phyloP scores from a whole-genome alignment of 2,797 vertebrate species.

The Pyrocephalus nanus region DNA sequence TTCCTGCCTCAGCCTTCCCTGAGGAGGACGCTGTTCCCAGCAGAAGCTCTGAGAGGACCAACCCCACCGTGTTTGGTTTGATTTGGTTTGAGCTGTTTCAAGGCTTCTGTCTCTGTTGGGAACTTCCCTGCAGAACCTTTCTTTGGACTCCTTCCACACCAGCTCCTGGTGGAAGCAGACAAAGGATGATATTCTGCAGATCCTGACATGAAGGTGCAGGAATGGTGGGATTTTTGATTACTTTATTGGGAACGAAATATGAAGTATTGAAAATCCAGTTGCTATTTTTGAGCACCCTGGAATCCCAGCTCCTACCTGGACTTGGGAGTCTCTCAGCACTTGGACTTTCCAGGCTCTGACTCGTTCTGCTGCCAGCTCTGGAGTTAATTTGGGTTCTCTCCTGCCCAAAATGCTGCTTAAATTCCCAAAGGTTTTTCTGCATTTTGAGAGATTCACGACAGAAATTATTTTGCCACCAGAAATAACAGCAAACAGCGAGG shows the following conservation, averaged over 20 bases:
- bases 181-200: background rate
- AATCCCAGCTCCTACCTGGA: background rate
- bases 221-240: background rate
- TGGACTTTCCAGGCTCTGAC: background rate
- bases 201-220: background rate
- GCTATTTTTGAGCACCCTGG: background rate
- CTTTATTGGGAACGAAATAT: background rate
- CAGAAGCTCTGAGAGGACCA: background rate
- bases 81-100: background rate
- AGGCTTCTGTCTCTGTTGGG: background rate
- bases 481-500: background rate
- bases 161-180: background rate
- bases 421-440: background rate
- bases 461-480: background rate
- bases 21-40: background rate
- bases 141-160: background rate
- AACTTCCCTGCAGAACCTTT: background rate
- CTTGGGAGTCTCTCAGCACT: rapidly evolving
- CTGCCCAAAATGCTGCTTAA: background rate
- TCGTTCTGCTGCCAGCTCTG: background rate
- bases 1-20: background rate
- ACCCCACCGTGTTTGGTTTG: background rate
- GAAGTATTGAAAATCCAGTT: background rate
- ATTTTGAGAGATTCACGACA: background rate
- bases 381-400: background rate